phyloP scores from a whole-genome alignment of 2,797 vertebrate genomes.

The Microchirus variegatus region DNA sequence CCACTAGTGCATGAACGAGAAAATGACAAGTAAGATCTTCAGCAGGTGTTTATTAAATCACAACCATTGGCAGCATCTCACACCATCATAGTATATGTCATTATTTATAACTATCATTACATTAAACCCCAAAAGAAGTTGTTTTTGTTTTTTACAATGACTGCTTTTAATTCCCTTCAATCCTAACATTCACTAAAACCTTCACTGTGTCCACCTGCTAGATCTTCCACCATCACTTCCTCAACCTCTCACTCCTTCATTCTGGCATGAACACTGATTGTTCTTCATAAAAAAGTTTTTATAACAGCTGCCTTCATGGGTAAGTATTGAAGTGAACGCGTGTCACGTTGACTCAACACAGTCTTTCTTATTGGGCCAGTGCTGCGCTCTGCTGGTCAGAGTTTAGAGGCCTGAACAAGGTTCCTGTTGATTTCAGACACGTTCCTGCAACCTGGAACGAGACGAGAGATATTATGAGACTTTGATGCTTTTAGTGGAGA shows the following conservation, averaged over 20 bases:
- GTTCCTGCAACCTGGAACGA: conserved; percentile 88
- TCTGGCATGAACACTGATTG: conserved; percentile 20
- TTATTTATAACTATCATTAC: conserved; percentile 13
- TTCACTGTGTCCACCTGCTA: conserved; percentile 6
- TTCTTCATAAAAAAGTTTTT: not conserved
- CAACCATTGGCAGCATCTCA: conserved; percentile 34
- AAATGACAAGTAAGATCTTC: not conserved
- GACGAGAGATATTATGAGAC: not conserved
- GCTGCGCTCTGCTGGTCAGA: conserved; percentile 76
- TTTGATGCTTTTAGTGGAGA: not conserved
- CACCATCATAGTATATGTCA: not conserved
- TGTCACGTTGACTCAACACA: not conserved
- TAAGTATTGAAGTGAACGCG: conserved; percentile 5
- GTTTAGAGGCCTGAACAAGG: conserved; percentile 88
- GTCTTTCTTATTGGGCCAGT: not conserved
- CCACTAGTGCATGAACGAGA: not conserved
- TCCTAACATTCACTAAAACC: not conserved
- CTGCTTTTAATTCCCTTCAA: conserved; percentile 11
- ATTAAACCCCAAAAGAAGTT: conserved; percentile 18
- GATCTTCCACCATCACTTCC: conserved; percentile 3
- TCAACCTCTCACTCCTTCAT: conserved; percentile 12
- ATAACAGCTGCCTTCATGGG: too few relatives aligned
- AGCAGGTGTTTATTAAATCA: conserved; percentile 57
- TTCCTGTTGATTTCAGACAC: conserved; percentile 89
- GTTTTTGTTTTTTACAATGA: not conserved